These are phyloP conservation scores for Frankliniella intonsa DNA, from an alignment of 2,888 invertebrate species.

Conservation along the genomic window DNA sequence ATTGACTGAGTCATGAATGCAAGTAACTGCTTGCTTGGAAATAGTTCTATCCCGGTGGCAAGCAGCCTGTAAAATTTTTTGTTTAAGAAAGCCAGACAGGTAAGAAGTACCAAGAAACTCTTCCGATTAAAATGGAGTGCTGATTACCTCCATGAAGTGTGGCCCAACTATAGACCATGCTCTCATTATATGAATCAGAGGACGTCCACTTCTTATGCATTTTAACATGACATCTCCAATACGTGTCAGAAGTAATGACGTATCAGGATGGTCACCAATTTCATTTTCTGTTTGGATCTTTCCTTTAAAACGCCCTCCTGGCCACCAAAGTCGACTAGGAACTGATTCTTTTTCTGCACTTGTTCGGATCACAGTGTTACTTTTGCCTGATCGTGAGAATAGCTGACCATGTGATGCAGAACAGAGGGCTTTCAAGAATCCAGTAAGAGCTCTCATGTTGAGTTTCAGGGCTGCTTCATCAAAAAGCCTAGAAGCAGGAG, in stretches of 20 bases:
- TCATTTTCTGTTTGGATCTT: slow-evolving; percentile 28
- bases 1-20: slow-evolving; percentile 87
- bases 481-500: slow-evolving; percentile 59
- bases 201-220: slow-evolving; percentile 79
- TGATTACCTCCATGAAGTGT: slow-evolving; percentile 77
- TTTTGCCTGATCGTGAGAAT: slow-evolving; percentile 40
- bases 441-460: slow-evolving; percentile 76
- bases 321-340: slow-evolving; percentile 24
- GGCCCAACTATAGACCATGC: slow-evolving; percentile 88
- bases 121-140: neutral
- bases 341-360: neutral
- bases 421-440: slow-evolving; percentile 77
- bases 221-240: slow-evolving; percentile 84
- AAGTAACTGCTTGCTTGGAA: slow-evolving; percentile 85
- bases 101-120: neutral
- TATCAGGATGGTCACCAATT: slow-evolving; percentile 38
- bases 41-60: slow-evolving; percentile 85
- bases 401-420: slow-evolving; percentile 80
- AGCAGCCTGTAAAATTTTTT: slow-evolving; percentile 63
- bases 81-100: neutral
- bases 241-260: slow-evolving; percentile 65
- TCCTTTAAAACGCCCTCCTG: slow-evolving; percentile 29
- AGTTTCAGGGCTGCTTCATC: slow-evolving; percentile 82
- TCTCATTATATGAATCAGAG: slow-evolving; percentile 84
- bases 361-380: neutral